phyloP scores from a whole-genome alignment of 2,888 invertebrate species.

The Syrista parreyssii region DNA sequence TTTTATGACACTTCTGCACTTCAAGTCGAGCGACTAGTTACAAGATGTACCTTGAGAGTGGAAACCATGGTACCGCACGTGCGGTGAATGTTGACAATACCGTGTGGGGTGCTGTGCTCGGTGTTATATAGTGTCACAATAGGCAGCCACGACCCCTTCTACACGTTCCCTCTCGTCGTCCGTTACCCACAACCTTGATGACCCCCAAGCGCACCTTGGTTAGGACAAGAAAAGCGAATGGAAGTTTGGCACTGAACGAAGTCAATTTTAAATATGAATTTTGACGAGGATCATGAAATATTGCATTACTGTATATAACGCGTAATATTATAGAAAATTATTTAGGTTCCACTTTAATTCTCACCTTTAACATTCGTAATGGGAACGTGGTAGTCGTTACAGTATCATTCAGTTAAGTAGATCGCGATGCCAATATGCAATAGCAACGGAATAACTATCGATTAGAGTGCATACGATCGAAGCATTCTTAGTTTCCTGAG shows the following conservation, averaged over 20 bases:
- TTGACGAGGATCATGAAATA: not conserved
- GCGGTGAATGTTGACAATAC: slow-evolving; percentile 65
- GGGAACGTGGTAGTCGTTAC: not conserved
- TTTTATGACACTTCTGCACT: not conserved
- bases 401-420: not conserved
- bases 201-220: slow-evolving; percentile 42
- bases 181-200: slow-evolving; percentile 47
- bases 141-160: slow-evolving; percentile 47
- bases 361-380: not conserved
- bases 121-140: slow-evolving; percentile 64
- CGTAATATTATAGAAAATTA: not conserved
- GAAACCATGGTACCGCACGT: slow-evolving; percentile 65
- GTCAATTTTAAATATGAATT: not conserved
- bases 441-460: not conserved
- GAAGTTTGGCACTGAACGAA: not conserved
- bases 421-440: not conserved
- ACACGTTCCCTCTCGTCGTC: slow-evolving; percentile 23
- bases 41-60: slow-evolving; percentile 59
- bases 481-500: not conserved
- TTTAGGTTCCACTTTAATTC: not conserved
- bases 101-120: slow-evolving; percentile 53
- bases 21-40: not conserved
- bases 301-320: not conserved
- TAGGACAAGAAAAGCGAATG: not conserved
- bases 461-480: not conserved